phyloP scores from a whole-genome alignment of 2,888 invertebrate genomes.

The Falcaria lacertinaria region DNA sequence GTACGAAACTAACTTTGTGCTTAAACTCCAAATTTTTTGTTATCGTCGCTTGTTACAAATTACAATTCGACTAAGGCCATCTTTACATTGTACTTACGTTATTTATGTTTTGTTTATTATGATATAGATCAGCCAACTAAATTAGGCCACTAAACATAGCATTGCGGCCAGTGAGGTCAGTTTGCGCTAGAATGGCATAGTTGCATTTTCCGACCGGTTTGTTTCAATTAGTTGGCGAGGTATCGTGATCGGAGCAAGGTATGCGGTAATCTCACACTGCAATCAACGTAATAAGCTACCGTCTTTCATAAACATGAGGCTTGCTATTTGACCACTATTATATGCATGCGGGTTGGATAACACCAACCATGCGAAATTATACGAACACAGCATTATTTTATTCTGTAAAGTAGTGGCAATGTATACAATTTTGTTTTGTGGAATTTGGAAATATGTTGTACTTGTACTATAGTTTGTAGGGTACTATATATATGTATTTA shows the following conservation, averaged over 20 bases:
- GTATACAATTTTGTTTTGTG: too few species aligned
- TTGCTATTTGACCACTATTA: neutral
- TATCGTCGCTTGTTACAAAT: conserved; percentile 37
- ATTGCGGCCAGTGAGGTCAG: neutral
- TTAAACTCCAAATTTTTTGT: conserved; percentile 47
- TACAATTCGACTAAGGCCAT: conserved; percentile 37
- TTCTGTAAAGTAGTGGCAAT: too few species aligned
- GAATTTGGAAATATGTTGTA: too few species aligned
- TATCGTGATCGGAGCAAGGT: neutral
- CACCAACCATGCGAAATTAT: neutral
- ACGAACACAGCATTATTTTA: too few species aligned
- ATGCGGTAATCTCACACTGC: neutral
- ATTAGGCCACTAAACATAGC: neutral
- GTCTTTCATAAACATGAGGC: neutral
- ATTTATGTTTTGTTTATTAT: neutral
- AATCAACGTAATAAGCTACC: neutral
- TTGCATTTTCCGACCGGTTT: neutral
- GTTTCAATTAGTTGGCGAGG: neutral
- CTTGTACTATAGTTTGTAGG: too few species aligned
- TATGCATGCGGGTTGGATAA: neutral
- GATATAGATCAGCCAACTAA: neutral
- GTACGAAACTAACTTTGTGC: conserved; percentile 42
- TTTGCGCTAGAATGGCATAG: conserved; percentile 1
- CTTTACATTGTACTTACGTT: conserved; percentile 16
- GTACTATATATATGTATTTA: too few species aligned